Conservation (phyloP, 2,797 vertebrate species). For the Sebastes matsubarae region DNA sequence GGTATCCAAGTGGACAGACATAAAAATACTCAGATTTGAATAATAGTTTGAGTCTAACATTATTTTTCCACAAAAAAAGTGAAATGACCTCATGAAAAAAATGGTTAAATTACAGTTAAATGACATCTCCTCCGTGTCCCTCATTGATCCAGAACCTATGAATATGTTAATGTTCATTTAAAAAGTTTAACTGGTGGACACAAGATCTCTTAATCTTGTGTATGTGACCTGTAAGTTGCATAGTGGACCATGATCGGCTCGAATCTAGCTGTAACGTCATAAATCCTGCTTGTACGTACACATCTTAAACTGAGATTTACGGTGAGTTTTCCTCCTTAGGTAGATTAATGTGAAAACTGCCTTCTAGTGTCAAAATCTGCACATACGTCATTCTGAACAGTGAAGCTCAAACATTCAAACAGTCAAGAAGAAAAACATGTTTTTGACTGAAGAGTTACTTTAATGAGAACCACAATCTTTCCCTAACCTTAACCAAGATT, state of each 20-base stretch:
- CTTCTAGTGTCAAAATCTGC: neutral
- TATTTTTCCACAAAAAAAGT: too few relatives aligned
- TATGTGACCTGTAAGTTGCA: neutral
- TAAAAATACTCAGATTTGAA: too few relatives aligned
- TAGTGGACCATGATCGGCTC: neutral
- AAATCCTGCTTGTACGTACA: neutral
- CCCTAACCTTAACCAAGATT: neutral
- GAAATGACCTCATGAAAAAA: rapidly evolving
- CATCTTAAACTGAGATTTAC: neutral
- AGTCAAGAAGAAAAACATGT: neutral
- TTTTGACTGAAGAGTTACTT: too few relatives aligned
- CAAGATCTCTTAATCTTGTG: neutral
- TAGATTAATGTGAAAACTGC: neutral
- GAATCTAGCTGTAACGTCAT: neutral
- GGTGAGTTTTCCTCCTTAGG: neutral
- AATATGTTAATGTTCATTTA: too few relatives aligned
- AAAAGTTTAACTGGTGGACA: neutral
- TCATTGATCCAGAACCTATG: too few relatives aligned
- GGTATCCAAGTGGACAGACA: too few relatives aligned
- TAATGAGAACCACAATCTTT: too few relatives aligned
- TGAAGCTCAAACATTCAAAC: neutral
- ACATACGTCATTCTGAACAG: neutral
- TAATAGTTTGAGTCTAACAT: too few relatives aligned
- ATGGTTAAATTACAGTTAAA: too few relatives aligned
- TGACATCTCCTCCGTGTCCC: rapidly evolving